phyloP scores from a whole-genome alignment of 37 sponge, comb jelly and placozoan genomes.

The Cladorhizidae sp. region DNA sequence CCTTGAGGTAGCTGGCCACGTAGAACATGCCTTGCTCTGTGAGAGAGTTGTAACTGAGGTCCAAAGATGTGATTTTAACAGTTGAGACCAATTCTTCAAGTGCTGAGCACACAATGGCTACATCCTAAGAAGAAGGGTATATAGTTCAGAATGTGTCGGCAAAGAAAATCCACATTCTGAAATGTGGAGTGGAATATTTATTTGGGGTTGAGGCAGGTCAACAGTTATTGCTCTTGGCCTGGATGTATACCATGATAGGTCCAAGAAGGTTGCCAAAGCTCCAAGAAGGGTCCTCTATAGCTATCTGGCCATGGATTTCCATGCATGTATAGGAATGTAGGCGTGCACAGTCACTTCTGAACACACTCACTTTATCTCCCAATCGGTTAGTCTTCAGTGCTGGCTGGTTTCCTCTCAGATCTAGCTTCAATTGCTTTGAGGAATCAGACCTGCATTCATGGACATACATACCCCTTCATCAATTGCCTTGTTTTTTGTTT shows the following conservation, averaged over 20 bases:
- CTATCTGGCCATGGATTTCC: too few species aligned
- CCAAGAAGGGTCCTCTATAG: too few species aligned
- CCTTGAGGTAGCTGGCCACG: slow-evolving; percentile 60
- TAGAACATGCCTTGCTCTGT: slow-evolving; percentile 32
- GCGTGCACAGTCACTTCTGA: too few species aligned
- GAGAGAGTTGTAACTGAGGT: slow-evolving; percentile 68
- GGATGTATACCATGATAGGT: too few species aligned
- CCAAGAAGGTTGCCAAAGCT: too few species aligned
- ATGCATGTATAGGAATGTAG: too few species aligned
- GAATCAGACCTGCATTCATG: background rate
- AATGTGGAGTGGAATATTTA: too few species aligned
- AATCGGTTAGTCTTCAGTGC: slow-evolving; percentile 24
- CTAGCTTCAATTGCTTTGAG: background rate
- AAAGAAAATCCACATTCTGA: background rate
- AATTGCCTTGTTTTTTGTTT: too few species aligned
- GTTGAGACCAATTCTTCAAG: slow-evolving; percentile 10
- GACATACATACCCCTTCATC: too few species aligned
- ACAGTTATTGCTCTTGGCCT: too few species aligned
- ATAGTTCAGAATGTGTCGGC: background rate
- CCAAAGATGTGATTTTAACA: background rate
- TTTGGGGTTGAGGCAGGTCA: too few species aligned
- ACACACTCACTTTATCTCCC: slow-evolving; percentile 22
- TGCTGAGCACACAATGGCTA: background rate
- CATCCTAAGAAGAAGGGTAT: background rate
- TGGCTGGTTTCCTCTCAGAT: slow-evolving; percentile 50